phyloP scores from a whole-genome alignment of 2,113 vertebrate species.

The Diadophis punctatus region DNA sequence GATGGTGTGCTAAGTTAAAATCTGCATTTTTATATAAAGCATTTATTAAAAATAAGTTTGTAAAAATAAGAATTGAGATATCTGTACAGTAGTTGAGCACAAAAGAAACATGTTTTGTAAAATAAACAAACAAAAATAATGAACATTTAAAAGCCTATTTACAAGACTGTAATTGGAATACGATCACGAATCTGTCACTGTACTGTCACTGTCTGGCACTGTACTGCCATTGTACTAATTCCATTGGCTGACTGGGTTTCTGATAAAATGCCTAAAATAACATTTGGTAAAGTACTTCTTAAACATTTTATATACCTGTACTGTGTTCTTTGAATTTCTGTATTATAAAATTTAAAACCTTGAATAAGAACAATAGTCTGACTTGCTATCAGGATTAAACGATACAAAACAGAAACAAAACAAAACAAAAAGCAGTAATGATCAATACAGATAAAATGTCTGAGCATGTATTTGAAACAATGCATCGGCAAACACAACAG shows the following conservation, averaged over 20 bases:
- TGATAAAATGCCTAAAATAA: neutral
- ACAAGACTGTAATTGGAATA: neutral
- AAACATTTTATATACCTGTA: neutral
- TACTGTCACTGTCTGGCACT: no score
- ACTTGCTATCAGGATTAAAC: neutral
- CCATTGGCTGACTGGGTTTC: neutral
- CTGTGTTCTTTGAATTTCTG: neutral
- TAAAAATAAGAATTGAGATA: slow-evolving; percentile 51
- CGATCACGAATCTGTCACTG: neutral
- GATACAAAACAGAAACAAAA: neutral
- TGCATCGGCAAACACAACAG: neutral
- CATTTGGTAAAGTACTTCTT: neutral
- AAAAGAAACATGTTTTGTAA: slow-evolving; percentile 47
- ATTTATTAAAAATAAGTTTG: slow-evolving; percentile 76
- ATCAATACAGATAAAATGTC: neutral
- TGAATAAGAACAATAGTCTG: neutral
- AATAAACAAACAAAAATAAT: slow-evolving; percentile 19
- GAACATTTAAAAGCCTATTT: slow-evolving; percentile 24
- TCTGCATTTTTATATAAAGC: slow-evolving; percentile 61
- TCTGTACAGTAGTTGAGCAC: slow-evolving; percentile 67
- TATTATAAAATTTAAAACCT: slow-evolving; percentile 11
- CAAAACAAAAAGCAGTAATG: neutral
- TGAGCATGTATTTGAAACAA: neutral
- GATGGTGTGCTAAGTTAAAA: neutral
- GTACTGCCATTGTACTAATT: neutral